phyloP scores from a whole-genome alignment of 2,797 vertebrate species.

The Lophius americanus region DNA sequence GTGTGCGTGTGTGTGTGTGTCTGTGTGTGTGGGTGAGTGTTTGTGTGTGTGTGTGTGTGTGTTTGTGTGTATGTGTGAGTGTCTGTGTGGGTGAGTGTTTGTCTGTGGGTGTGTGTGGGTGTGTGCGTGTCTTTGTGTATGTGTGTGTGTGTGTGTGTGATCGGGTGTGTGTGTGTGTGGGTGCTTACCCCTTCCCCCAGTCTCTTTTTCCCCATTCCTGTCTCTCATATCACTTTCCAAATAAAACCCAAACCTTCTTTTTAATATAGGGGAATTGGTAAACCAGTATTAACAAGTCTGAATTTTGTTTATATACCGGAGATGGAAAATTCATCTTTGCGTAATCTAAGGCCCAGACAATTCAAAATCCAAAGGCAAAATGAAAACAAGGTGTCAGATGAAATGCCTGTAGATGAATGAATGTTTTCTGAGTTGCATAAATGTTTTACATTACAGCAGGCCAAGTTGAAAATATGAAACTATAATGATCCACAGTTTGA shows the following conservation, averaged over 20 bases:
- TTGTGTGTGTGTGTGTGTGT: no score
- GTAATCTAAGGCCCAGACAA: neutral
- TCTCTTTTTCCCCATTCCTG: no score
- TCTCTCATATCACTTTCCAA: no score
- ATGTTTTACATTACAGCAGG: neutral
- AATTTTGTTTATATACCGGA: conserved; percentile 24
- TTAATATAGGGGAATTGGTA: conserved; percentile 18
- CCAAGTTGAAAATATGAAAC: conserved; percentile 36
- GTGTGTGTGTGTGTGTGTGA: neutral
- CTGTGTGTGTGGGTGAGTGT: no score
- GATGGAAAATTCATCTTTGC: conserved; percentile 3
- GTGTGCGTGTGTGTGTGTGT: neutral
- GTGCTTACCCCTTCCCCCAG: neutral
- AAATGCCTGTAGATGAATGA: conserved; percentile 21
- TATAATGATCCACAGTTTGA: conserved; percentile 16
- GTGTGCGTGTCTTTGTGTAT: no score
- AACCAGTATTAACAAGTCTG: conserved; percentile 8
- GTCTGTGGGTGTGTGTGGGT: no score
- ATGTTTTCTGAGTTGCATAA: conserved; percentile 25
- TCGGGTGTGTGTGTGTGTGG: neutral
- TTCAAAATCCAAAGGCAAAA: conserved; percentile 25
- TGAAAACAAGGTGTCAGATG: conserved; percentile 39
- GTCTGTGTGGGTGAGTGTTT: no score
- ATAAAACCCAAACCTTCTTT: no score
- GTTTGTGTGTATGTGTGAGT: no score